A percentile compares a stretch with the other conserved stretches of the same genome.
phyloP scores from a whole-genome alignment of 2,888 invertebrate genomes.

The Tachystola acroxantha region DNA sequence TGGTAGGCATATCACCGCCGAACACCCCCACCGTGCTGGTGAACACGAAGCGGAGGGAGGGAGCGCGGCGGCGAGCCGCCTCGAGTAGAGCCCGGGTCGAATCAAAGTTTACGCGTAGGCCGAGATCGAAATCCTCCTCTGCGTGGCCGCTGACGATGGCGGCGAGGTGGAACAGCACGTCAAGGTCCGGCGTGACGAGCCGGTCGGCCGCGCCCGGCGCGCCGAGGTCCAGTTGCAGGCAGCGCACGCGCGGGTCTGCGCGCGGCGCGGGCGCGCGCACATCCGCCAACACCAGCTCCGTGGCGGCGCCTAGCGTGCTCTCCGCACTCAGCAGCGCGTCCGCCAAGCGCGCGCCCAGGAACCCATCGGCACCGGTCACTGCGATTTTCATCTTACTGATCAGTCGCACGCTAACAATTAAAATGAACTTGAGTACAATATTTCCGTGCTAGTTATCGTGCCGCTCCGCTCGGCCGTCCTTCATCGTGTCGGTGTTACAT shows the following conservation, averaged over 20 bases:
- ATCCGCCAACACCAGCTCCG: constrained; percentile 29
- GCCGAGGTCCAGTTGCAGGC: constrained; percentile 28
- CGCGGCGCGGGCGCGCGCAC: constrained; percentile 11
- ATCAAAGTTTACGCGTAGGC: constrained; percentile 55
- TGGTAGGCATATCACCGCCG: constrained; percentile 44
- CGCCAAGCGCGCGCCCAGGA: constrained; percentile 22
- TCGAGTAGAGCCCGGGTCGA: constrained; percentile 54
- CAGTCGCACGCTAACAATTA: not conserved
- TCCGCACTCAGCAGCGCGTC: constrained; percentile 21
- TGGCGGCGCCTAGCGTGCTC: constrained; percentile 24
- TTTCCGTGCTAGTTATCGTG: no score
- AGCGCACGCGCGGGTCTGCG: constrained; percentile 30
- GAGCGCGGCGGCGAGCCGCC: constrained; percentile 34
- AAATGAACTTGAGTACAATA: no score
- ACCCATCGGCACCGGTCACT: constrained; percentile 45
- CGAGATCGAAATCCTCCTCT: constrained; percentile 57
- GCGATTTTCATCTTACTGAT: constrained; percentile 34
- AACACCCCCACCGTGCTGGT: constrained; percentile 53
- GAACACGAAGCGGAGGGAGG: constrained; percentile 42
- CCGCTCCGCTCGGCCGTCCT: no score
- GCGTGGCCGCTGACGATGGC: constrained; percentile 63
- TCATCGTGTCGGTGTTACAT: no score
- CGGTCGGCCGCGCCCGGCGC: constrained; percentile 30
- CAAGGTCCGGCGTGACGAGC: constrained; percentile 31
- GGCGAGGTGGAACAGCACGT: constrained; percentile 55